A percentile compares a stretch with the other conserved stretches of the same genome.
phyloP scores from a whole-genome alignment of 2,113 vertebrate species.

The Notothenia rossii region DNA sequence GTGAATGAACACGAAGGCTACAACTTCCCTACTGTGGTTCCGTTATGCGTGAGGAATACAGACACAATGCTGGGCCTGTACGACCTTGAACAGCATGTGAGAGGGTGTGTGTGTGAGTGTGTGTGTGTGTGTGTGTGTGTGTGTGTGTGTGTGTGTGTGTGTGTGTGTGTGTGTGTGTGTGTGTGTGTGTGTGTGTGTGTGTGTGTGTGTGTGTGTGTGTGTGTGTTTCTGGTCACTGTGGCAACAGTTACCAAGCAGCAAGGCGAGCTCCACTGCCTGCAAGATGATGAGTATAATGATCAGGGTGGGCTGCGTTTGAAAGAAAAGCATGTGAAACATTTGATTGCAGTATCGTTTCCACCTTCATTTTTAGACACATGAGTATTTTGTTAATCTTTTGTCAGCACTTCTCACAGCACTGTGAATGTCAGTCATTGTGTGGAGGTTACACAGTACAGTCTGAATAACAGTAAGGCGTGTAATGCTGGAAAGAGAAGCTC shows the following conservation, averaged over 20 bases:
- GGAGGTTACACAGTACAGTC: background rate
- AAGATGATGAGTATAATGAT: conserved; percentile 23
- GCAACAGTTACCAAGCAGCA: conserved; percentile 68
- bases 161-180: conserved; percentile 32
- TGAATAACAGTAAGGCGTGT: conserved; percentile 2
- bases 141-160: conserved; percentile 14
- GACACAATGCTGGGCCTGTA: conserved; percentile 19
- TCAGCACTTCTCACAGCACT: background rate
- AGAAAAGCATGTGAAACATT: background rate
- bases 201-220: conserved; percentile 27
- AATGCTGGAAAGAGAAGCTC: conserved; percentile 21
- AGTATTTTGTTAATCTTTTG: background rate
- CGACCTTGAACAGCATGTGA: conserved; percentile 42
- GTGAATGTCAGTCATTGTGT: background rate
- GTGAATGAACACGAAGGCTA: conserved; percentile 14
- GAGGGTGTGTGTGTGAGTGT: conserved; percentile 22
- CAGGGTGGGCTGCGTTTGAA: background rate
- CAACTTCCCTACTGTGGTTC: background rate
- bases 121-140: conserved; percentile 26
- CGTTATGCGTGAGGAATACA: conserved; percentile 18
- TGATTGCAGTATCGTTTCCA: background rate
- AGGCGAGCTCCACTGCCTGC: conserved; percentile 26
- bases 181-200: conserved; percentile 5
- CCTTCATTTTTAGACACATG: background rate
- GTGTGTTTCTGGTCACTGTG: conserved; percentile 60